A percentile compares a stretch with the other conserved stretches of the same genome.
Conservation (phyloP, 2,113 vertebrate species). For the Nyctibius bracteatus region DNA sequence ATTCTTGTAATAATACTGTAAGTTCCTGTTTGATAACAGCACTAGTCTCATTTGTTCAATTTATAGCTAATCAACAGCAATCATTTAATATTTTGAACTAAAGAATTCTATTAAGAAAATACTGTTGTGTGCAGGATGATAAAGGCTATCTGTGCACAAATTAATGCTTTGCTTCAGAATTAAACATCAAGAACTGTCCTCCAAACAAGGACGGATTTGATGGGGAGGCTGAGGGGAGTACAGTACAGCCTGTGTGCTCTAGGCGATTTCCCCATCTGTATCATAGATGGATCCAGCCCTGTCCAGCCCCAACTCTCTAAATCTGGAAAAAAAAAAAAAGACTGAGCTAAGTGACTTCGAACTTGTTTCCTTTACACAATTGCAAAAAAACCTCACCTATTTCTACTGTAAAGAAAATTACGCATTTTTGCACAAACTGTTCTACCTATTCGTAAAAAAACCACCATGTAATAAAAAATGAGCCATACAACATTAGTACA, state of each 20-base stretch:
- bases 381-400: neutral
- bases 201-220: slow-evolving; percentile 2
- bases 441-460: neutral
- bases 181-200: slow-evolving; percentile 14
- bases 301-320: neutral
- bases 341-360: neutral
- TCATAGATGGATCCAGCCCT: neutral
- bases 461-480: neutral
- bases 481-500: neutral
- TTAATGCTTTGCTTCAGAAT: slow-evolving; percentile 21
- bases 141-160: slow-evolving; percentile 13
- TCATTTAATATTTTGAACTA: neutral
- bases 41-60: neutral
- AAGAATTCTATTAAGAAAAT: neutral
- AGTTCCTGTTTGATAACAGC: neutral
- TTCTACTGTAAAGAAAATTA: neutral
- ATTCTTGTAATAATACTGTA: neutral
- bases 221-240: neutral
- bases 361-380: neutral
- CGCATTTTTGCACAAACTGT: neutral
- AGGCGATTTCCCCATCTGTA: neutral
- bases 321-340: neutral
- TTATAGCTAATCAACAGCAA: slow-evolving; percentile 16
- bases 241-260: neutral
- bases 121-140: neutral